Base-by-base conservation (phyloP, 2,113 vertebrate genomes). In the Atrichornis clamosus region DNA sequence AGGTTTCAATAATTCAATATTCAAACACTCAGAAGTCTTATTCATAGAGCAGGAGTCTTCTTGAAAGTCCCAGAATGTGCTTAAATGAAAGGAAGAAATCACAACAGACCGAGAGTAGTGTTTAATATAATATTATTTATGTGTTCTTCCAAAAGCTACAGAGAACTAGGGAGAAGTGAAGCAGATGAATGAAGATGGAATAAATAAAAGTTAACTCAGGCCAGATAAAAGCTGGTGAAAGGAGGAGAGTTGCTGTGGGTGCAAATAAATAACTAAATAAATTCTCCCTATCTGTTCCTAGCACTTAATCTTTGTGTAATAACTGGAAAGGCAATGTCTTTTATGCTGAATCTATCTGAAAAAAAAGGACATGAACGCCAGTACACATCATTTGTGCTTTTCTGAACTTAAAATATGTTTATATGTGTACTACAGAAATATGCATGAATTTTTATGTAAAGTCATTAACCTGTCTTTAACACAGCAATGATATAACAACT, bases 1-100 rank as follows among this genome's bases (percentile, higher is more conserved):
- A 76, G 49, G 39, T 80, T 91, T 95, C 50, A 83, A 58, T 97
- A 93, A 88, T 95, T 96, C 50, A 92, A 20, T 56, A 22, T 86
- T 58, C 72, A 69, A 81, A 73, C 19, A 62, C 37, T 69, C 55
- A 39, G n/a, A 91, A 92, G 53, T 80, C 49, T 80, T 76, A 58
- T 19, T 91, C 46, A 49, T 55, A 82, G 53, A 77, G 63, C 20
- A 88, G 15, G 6, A 94, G 24, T 68, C 26, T 7, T 73, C 70
- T 69, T 90, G 20, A 65, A 90, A 73, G 32, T 90, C 79, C 32
- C 58, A 73, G 59, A 88, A 85, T 56, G 33, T 69, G 47, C 63
- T 83, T 77, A 85, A 72, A 87, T 80, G 58, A 91, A 96, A 90
- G 81, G 58, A 82, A 59, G 52, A 90, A 88, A 20, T 69, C 82